Evolutionary conservation across 2,797 vertebrate species (phyloP), one percentile per base, ranked within the genome.

Genomic region (Tapirus indicus): DNA sequence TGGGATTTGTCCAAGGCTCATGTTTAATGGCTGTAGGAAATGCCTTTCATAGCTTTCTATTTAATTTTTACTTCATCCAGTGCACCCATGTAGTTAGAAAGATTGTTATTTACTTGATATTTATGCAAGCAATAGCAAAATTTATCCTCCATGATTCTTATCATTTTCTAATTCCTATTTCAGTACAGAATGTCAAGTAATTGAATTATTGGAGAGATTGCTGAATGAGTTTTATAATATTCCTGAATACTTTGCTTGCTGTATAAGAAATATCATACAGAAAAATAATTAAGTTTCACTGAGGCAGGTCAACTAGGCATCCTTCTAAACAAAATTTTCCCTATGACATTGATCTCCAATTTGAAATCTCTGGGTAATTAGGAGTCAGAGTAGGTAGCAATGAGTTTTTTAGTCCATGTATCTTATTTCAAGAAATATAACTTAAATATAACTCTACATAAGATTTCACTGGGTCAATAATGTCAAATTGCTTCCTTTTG

Each of bases 301-400:
- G 21, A 52, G 6, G 20, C 5, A 47, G 25, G 6, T 49, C 3
- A 23, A 77, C 8, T 29, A 62, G 78, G 69, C 0, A 54, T 5
- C 5, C 12, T 62, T 56, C 6, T 71, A 58, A 68, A 68, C 2
- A 74, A 0, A 2, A 0, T n/a, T 1, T 25, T 74, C 27, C 8
- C 0, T 32, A 14, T 27, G 78, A 47, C 10, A 23, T 5, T 44
- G 11, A 2, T 54, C 1, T 44, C 4, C 12, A 38, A 3, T 25
- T 13, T 60, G 16, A 83, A 72, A 72, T 58, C 83, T 38, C 12
- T 44, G 29, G 64, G 14, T 18, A 41, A 52, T 49, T 32, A 44
- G 29, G 12, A 56, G 14, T 83, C 21, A 52, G 4, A 2, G 14
- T 25, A 32, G 1, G 18, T 27, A 56, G 2, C 35, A 58, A n/a